Percentiles rank a stretch among this genome's conserved stretches.
Evolutionary conservation across 2,113 vertebrate species (phyloP).

Genomic region (Argyrosomus japonicus): DNA sequence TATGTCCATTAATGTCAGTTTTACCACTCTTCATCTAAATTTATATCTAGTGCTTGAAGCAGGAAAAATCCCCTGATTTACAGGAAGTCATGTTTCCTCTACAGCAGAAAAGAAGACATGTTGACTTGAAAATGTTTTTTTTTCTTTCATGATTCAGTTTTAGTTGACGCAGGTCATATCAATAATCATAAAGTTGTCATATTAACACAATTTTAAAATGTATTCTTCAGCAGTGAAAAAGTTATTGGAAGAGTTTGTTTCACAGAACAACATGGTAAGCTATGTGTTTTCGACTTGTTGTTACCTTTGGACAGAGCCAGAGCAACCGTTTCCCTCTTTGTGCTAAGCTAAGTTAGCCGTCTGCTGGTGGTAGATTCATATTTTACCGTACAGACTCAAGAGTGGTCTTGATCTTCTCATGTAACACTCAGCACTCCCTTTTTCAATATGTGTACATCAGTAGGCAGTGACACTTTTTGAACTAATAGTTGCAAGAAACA

Average conservation of each 20-base stretch:
- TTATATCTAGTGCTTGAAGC: background rate
- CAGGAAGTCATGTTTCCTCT: conserved; percentile 19
- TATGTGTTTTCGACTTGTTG: background rate
- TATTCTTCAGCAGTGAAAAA: background rate
- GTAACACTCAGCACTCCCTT: background rate
- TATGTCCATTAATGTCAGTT: background rate
- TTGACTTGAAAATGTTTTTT: background rate
- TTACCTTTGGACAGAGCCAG: background rate
- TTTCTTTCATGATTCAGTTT: background rate
- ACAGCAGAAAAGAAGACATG: background rate
- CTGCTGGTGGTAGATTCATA: background rate
- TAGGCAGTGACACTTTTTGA: background rate
- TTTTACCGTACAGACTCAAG: background rate
- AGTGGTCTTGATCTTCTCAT: background rate
- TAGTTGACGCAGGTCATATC: background rate
- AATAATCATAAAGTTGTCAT: background rate
- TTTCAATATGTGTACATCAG: background rate
- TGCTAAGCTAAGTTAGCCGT: background rate
- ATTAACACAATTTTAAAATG: background rate
- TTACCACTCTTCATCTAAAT: background rate
- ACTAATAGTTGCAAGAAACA: background rate
- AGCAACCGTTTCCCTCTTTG: background rate
- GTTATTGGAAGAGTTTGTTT: too few relatives aligned
- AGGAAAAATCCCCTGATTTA: background rate
- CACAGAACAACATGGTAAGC: background rate